A percentile compares a stretch with the other conserved stretches of the same genome.
Evolutionary conservation across 2,113 vertebrate species (phyloP).

Genomic region (Gallinago paraguaiae): DNA sequence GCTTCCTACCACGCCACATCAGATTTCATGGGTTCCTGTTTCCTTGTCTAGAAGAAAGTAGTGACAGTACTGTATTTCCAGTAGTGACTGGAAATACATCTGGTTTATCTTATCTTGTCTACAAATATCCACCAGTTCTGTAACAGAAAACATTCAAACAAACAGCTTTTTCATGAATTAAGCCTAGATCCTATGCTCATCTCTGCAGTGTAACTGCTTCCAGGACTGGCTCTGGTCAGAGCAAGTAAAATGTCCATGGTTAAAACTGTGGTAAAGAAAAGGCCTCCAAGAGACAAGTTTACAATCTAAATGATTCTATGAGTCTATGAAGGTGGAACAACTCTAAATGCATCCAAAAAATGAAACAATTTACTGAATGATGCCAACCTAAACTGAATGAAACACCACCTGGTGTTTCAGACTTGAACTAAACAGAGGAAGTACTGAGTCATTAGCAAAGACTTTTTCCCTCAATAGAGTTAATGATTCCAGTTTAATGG

Average conservation of each 20-base stretch:
- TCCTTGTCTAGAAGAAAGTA: neutral
- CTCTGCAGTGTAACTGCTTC: neutral
- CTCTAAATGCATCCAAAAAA: neutral
- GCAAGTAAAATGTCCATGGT: neutral
- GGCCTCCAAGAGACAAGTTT: neutral
- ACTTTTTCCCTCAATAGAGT: neutral
- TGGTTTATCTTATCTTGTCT: neutral
- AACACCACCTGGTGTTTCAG: neutral
- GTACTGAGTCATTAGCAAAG: neutral
- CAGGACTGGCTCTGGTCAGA: neutral
- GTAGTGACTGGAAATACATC: fast-evolving
- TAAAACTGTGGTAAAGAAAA: neutral
- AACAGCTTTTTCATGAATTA: neutral
- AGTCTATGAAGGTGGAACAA: neutral
- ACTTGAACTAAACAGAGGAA: neutral
- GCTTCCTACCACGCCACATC: fast-evolving
- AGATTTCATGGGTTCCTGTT: neutral
- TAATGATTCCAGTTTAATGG: neutral
- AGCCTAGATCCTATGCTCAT: neutral
- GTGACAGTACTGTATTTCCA: too few relatives aligned
- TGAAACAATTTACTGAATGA: neutral
- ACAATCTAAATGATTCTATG: neutral
- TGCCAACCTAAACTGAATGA: neutral
- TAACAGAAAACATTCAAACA: neutral
- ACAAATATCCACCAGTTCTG: neutral